Base-by-base conservation (phyloP, 2,113 vertebrate genomes). In the Phodopus roborovskii region DNA sequence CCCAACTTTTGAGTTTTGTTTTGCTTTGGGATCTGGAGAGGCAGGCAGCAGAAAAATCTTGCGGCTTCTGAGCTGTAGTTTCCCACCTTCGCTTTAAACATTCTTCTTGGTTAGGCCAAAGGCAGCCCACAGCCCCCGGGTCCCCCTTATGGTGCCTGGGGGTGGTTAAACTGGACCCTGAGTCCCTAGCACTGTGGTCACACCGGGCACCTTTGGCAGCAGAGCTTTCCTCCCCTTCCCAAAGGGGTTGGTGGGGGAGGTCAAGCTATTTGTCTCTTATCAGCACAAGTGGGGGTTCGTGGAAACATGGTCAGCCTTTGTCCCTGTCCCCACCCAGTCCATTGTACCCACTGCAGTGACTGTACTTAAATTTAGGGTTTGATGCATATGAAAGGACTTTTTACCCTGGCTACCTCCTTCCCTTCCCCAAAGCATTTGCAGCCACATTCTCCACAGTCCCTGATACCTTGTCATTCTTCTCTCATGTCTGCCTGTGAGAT, bases 1-100 rank as follows among this genome's bases (percentile, higher is more conserved):
- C 92, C 92, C 91, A 4, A 15, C 92, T 95, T 96, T 96, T 98
- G 97, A 96, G 95, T 95, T 98, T 98, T 95, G 96, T 95, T 96
- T 94, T 90, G 92, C 91, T 97, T 92, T 4, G 90, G 93, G 96
- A 77, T 22, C 42, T 94, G 81, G 94, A 91, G 96, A 92, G 85
- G 84, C 77, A 88, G 92, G 33, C 95, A 88, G 78, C 92, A 92
- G 89, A 75, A 93, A 42, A 24, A 6, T 70, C 87, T 82, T 36
- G 1, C 84, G 87, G 86, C 87, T 73, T 94, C 82, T 73, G 48
- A 89, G 86, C 75, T 74, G 79, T 33, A 66, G 79, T 95, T 97
- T 96, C 88, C 96, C 85, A 68, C 79, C 96, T 8, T 86, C 89
- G 48, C 73, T 66, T 83, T 79, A n/a, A 60, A 0, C 42, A 1